Evolutionary conservation across 2,797 vertebrate genomes (phyloP).

Genomic region (Cyclopterus lumpus): DNA sequence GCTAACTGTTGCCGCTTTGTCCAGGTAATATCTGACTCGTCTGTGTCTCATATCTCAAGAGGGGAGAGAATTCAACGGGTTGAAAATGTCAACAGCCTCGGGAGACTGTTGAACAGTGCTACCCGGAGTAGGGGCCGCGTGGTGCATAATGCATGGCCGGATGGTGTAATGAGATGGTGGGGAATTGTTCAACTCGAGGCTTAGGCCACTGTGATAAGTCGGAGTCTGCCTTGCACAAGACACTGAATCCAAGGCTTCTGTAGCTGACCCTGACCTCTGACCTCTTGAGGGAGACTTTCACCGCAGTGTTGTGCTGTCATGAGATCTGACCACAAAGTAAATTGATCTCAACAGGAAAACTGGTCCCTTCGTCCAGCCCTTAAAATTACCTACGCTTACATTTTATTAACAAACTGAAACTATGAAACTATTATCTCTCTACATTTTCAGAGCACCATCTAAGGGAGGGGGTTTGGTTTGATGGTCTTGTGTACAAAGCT

Average conservation of each 20-base stretch:
- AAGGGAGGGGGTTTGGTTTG: background rate
- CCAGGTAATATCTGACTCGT: constrained; percentile 42
- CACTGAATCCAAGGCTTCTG: constrained; percentile 9
- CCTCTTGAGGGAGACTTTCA: background rate
- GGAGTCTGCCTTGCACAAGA: background rate
- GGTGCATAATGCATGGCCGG: constrained; percentile 42
- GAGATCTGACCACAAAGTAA: background rate
- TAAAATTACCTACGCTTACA: background rate
- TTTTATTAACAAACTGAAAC: background rate
- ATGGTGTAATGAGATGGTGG: constrained; percentile 32
- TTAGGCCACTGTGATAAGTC: constrained; percentile 3
- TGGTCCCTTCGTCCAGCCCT: background rate
- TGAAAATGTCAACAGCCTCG: constrained; percentile 63
- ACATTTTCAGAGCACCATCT: background rate
- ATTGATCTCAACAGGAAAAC: background rate
- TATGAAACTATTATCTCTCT: background rate
- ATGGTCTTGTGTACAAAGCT: background rate
- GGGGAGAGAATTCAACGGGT: constrained; percentile 53
- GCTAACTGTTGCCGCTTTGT: constrained; percentile 62
- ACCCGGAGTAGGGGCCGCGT: constrained; percentile 22
- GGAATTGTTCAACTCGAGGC: constrained; percentile 23
- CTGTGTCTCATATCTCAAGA: constrained; percentile 60
- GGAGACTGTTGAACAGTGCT: constrained; percentile 48
- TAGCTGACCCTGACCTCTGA: background rate
- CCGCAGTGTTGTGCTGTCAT: background rate